Conservation (phyloP, 2,113 vertebrate genomes). For the Mesocricetus auratus region DNA sequence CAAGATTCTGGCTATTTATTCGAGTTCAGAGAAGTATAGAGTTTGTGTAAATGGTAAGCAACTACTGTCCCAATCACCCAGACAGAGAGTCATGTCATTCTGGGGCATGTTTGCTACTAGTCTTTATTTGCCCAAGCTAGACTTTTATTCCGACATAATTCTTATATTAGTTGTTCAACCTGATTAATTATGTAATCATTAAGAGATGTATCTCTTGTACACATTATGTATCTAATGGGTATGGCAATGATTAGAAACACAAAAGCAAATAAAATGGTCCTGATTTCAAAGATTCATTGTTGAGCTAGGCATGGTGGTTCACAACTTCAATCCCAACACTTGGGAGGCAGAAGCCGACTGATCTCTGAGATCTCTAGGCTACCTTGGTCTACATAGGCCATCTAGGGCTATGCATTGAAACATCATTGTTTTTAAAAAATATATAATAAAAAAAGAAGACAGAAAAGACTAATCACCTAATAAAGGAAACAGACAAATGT, state of each 20-base stretch:
- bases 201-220: background rate
- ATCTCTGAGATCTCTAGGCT: background rate
- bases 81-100: background rate
- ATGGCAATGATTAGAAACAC: background rate
- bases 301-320: background rate
- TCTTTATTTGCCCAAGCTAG: background rate
- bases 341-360: background rate
- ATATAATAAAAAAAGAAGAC: background rate
- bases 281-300: background rate
- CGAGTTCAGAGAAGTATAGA: background rate
- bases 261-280: background rate
- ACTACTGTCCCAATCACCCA: background rate
- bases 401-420: too few species aligned
- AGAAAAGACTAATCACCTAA: background rate
- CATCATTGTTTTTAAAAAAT: background rate
- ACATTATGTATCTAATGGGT: background rate
- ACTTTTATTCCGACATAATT: background rate
- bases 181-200: constrained; percentile 19
- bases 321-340: background rate
- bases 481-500: constrained; percentile 26
- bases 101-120: background rate
- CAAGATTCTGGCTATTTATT: background rate
- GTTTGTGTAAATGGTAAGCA: background rate
- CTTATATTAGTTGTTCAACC: constrained; percentile 19
- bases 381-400: background rate